Evolutionary conservation across 2,797 vertebrate species (phyloP).

Genomic region (Chaunax sp.): DNA sequence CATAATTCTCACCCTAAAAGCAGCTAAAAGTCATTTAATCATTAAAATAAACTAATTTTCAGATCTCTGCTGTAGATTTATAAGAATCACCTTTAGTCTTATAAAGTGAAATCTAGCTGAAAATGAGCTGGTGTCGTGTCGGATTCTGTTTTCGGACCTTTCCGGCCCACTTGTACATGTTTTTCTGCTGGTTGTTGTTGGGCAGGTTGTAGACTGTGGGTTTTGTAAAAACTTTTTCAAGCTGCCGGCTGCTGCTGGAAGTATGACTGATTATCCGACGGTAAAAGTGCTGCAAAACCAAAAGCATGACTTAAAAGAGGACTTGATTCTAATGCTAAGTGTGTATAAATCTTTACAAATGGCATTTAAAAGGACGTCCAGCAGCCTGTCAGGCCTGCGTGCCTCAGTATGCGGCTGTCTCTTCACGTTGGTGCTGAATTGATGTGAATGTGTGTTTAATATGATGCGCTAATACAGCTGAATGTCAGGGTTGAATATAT

Average conservation of each 20-base stretch:
- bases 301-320: neutral
- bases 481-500: slow-evolving; percentile 46
- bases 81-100: too few species aligned
- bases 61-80: too few species aligned
- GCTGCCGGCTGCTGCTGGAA: neutral
- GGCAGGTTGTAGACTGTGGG: too few species aligned
- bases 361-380: neutral
- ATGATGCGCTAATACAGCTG: slow-evolving; percentile 52
- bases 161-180: too few species aligned
- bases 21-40: too few species aligned
- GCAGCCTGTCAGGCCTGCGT: neutral
- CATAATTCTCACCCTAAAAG: too few species aligned
- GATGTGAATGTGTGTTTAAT: slow-evolving; percentile 52
- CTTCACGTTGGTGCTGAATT: slow-evolving; percentile 29
- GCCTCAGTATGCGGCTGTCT: slow-evolving; percentile 20
- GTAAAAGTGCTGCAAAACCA: neutral
- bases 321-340: neutral
- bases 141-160: too few species aligned
- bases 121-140: too few species aligned
- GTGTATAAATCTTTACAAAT: neutral
- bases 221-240: too few species aligned
- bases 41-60: too few species aligned
- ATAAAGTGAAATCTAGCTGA: too few species aligned
- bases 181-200: too few species aligned
- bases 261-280: neutral